Percentiles rank a stretch among this genome's conserved stretches.
Conservation (phyloP, 2,888 invertebrate genomes). For the Endotricha flammealis region DNA sequence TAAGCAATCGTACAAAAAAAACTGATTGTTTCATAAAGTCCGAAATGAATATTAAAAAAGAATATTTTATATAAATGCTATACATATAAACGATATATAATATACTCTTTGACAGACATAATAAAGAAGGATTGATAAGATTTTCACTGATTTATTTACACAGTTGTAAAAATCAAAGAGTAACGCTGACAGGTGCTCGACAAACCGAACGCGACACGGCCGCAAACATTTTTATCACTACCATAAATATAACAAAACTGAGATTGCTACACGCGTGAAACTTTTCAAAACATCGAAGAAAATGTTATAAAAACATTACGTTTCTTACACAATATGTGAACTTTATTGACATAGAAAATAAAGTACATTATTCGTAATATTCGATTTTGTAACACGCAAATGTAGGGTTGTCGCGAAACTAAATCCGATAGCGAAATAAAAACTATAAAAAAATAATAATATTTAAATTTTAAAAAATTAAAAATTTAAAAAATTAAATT, state of each 20-base stretch:
- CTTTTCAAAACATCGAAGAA: slow-evolving; percentile 52
- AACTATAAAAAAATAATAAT: no score
- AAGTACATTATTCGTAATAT: slow-evolving; percentile 26
- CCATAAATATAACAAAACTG: slow-evolving; percentile 63
- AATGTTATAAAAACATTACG: slow-evolving; percentile 29
- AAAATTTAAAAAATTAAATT: no score
- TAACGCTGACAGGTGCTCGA: slow-evolving; percentile 56
- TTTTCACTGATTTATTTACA: slow-evolving; percentile 27
- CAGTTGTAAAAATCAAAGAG: slow-evolving; percentile 41
- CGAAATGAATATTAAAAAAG: no score
- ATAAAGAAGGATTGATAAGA: slow-evolving; percentile 8
- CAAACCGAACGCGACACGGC: slow-evolving; percentile 54
- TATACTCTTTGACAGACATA: background rate
- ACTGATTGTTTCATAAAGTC: no score
- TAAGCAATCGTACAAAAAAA: no score
- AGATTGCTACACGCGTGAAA: slow-evolving; percentile 45
- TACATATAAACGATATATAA: background rate
- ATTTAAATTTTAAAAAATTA: no score
- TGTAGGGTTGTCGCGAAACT: slow-evolving; percentile 27
- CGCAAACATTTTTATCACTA: slow-evolving; percentile 72
- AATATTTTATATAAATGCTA: no score
- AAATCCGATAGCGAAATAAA: slow-evolving; percentile 49
- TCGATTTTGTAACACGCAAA: slow-evolving; percentile 18
- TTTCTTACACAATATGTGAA: slow-evolving; percentile 14
- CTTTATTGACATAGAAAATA: slow-evolving; percentile 26